phyloP scores from a whole-genome alignment of 2,888 invertebrate species.

The Mesopsocus fuscifrons region DNA sequence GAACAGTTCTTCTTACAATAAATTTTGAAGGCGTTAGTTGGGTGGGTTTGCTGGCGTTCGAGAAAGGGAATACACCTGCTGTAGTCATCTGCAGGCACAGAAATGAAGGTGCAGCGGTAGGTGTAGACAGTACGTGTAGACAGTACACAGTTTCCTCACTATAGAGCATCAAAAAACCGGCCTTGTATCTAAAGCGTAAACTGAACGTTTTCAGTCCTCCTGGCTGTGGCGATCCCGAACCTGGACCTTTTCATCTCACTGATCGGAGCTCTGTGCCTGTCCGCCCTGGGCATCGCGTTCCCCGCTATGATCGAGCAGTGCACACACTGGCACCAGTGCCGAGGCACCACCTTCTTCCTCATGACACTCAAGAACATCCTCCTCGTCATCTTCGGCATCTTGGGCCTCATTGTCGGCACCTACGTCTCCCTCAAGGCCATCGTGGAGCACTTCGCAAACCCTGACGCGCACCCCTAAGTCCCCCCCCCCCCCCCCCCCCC shows the following conservation, averaged over 20 bases:
- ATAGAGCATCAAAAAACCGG: no score
- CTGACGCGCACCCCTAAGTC: no score
- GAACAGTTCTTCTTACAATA: no score
- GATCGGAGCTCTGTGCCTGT: constrained; percentile 77
- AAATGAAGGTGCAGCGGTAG: no score
- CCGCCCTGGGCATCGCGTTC: constrained; percentile 73
- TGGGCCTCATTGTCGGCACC: constrained; percentile 35
- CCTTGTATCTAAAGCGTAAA: no score
- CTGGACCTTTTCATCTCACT: constrained; percentile 49
- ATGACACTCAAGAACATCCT: constrained; percentile 38
- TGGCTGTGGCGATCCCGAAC: constrained; percentile 72
- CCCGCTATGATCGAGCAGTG: constrained; percentile 76
- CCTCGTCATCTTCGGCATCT: constrained; percentile 30
- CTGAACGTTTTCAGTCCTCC: constrained; percentile 51
- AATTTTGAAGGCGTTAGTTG: no score
- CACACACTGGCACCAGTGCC: constrained; percentile 53
- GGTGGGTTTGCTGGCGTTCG: no score
- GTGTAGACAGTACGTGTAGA: no score
- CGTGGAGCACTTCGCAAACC: constrained; percentile 23
- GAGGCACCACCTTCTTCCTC: constrained; percentile 32
- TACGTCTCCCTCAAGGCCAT: constrained; percentile 34
- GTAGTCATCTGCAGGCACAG: no score
- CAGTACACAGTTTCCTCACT: no score
- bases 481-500: no score
- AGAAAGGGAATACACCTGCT: no score